Evolutionary conservation across 2,113 vertebrate species (phyloP).

Genomic region (Bubo blakistoni): DNA sequence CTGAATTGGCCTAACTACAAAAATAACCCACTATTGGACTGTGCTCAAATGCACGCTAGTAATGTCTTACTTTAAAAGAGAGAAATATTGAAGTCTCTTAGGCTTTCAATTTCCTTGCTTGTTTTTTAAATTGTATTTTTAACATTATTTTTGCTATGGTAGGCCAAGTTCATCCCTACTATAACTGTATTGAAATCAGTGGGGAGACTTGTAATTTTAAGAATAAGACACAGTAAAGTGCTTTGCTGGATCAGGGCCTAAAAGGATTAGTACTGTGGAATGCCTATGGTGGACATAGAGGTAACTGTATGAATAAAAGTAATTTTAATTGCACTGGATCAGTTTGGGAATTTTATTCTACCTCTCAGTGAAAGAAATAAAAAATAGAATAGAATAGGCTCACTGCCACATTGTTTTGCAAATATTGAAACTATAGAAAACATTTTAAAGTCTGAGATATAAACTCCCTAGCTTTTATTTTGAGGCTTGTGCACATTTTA

Average conservation of each 20-base stretch:
- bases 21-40: slow-evolving; percentile 1
- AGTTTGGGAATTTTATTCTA: slow-evolving; percentile 31
- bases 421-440: neutral
- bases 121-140: slow-evolving; percentile 36
- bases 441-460: neutral
- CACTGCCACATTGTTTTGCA: neutral
- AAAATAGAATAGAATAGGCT: neutral
- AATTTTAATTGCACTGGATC: slow-evolving; percentile 42
- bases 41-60: neutral
- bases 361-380: slow-evolving; percentile 25
- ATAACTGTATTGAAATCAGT: slow-evolving; percentile 45
- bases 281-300: neutral
- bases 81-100: slow-evolving; percentile 1
- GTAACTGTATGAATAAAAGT: slow-evolving; percentile 54
- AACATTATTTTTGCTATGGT: slow-evolving; percentile 15
- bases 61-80: neutral
- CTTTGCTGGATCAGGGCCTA: slow-evolving; percentile 66
- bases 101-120: slow-evolving; percentile 12
- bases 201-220: slow-evolving; percentile 45
- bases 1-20: slow-evolving; percentile 6
- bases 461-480: neutral
- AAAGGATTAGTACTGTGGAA: slow-evolving; percentile 60
- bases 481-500: neutral
- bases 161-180: slow-evolving; percentile 43
- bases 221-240: slow-evolving; percentile 56